Conservation (phyloP, 2,113 vertebrate species). For the Aix galericulata region DNA sequence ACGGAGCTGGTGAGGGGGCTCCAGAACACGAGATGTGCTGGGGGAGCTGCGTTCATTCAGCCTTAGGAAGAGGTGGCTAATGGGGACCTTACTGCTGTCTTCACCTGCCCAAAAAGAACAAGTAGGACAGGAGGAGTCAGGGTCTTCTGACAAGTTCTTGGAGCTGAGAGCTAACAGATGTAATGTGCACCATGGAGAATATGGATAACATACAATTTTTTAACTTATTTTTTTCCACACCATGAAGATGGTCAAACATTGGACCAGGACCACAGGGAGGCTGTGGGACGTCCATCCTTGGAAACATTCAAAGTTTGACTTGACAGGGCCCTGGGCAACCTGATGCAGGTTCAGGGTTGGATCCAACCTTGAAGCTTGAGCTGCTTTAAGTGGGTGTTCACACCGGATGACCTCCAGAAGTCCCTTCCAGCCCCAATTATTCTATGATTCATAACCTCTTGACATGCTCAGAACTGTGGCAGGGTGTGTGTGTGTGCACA, state of each 20-base stretch:
- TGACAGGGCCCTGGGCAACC: not conserved
- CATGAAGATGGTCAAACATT: not conserved
- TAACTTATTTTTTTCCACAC: not conserved
- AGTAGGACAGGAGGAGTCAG: not conserved
- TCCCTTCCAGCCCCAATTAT: not conserved
- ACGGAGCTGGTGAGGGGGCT: not conserved
- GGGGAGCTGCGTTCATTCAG: not conserved
- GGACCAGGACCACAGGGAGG: not conserved
- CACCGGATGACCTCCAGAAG: not conserved
- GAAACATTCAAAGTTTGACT: not conserved
- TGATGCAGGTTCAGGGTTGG: not conserved
- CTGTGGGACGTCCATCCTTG: not conserved
- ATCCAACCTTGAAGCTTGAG: not conserved
- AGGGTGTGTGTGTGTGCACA: not conserved
- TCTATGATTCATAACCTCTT: slow-evolving; percentile 18
- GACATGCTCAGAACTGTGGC: not conserved
- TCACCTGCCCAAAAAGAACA: not conserved
- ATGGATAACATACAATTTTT: not conserved
- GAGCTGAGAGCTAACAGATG: not conserved
- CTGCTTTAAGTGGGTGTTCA: not conserved
- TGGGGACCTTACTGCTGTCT: not conserved
- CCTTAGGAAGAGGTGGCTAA: not conserved
- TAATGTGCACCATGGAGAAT: not conserved
- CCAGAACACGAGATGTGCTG: not conserved
- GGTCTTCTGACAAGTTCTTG: not conserved